Base-by-base conservation (phyloP, 2,888 invertebrate genomes). In the Drosophila rellima region DNA sequence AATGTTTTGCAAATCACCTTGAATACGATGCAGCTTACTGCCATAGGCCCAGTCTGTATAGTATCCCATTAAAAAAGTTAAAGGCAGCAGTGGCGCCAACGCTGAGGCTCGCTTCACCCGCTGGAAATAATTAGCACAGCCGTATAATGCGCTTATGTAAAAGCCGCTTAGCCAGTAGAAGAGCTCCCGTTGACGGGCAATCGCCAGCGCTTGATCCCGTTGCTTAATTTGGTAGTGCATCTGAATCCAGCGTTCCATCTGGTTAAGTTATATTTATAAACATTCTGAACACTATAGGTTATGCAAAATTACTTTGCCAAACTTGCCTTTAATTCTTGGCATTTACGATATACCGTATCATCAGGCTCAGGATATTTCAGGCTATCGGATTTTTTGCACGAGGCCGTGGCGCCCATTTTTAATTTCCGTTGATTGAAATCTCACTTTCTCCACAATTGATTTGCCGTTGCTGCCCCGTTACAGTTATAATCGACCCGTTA, bases 191-290 rank as follows among this genome's bases (percentile, higher is more conserved):
- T 94, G 94, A 85, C 94, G 94, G 0, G 96, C 95, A 65, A 96
- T 94, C 91, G 95, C 94, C 92, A 95, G 92, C 0, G 97, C 96
- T 92, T 95, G 93, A 92, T 95, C 94, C 68, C 96, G 93, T 90
- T 96, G 96, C 88, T 96, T 94, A 93, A 97, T 95, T 92, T 96
- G 96, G 92, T 96, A 95, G 91, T 95, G 95, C 94, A 97, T 94
- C 90, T 96, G 96, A 75, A 97, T 95, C 93, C 96, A 96, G 67
- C 96, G 93, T 89, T 96, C 96, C 93, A 96, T 94, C 96, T 95
- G 74, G 4, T 3, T 17, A 11, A 11, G 11, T 3, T 17, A 31
- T 50, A 69, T 60, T 70, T 26, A 48, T 18, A 1, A 40, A 31
- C 6, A 45, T 11, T 17, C 13, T 8, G 23, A 10, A 11, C 1